Evolutionary conservation across 2,888 invertebrate species (phyloP).

Genomic region (Balanococcus diminutus): DNA sequence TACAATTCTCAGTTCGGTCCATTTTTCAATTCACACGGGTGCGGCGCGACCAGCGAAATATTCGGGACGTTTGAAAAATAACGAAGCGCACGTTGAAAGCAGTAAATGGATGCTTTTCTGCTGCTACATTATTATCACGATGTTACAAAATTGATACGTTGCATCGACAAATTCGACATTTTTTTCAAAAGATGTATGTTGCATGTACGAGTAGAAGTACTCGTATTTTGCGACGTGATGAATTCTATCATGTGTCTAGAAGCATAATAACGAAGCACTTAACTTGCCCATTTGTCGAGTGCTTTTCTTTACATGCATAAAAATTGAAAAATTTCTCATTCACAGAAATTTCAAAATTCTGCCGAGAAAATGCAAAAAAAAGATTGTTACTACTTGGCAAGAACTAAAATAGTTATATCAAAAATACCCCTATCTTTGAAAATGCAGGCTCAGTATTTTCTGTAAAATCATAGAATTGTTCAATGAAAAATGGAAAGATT

Average conservation of each 20-base stretch:
- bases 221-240: no score
- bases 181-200: not conserved
- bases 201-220: not conserved
- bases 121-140: slow-evolving; percentile 3
- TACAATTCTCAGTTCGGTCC: not conserved
- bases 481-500: no score
- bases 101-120: slow-evolving; percentile 20
- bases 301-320: not conserved
- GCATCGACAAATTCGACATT: slow-evolving; percentile 21
- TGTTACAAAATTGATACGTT: slow-evolving; percentile 5
- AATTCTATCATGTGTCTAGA: not conserved
- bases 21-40: not conserved
- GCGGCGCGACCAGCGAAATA: not conserved
- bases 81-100: not conserved
- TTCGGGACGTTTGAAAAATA: not conserved
- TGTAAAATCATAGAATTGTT: no score
- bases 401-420: no score
- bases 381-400: no score
- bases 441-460: no score
- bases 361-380: no score
- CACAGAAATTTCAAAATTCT: no score
- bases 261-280: not conserved
- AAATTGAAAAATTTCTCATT: slow-evolving; percentile 18
- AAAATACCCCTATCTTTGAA: no score
- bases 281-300: not conserved